phyloP scores from a whole-genome alignment of 2,797 vertebrate species.

The Pangasius krempfi region DNA sequence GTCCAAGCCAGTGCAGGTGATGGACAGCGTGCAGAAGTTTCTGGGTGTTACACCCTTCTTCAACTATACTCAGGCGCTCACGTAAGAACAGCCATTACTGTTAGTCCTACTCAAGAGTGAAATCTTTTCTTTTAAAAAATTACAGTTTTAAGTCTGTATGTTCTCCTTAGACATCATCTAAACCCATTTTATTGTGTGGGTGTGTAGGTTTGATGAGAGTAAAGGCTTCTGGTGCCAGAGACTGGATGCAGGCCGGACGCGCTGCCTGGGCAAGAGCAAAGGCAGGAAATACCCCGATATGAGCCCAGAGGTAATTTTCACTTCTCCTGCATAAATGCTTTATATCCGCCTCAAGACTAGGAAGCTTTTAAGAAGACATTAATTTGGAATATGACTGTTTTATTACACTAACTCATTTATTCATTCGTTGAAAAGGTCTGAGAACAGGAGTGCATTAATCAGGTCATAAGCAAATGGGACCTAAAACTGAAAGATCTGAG shows the following conservation, averaged over 20 bases:
- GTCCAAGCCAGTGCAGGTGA: conserved; percentile 79
- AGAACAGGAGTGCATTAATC: conserved; percentile 9
- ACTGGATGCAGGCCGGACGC: conserved; percentile 82
- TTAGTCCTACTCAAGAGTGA: neutral
- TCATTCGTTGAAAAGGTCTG: conserved; percentile 14
- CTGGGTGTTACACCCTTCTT: conserved; percentile 82
- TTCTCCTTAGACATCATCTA: neutral
- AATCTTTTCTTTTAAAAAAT: too few species aligned
- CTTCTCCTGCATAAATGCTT: conserved; percentile 31
- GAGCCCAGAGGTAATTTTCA: conserved; percentile 74
- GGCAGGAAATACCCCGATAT: conserved; percentile 85
- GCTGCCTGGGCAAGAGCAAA: conserved; percentile 86
- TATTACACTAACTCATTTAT: conserved; percentile 38
- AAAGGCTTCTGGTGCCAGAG: conserved; percentile 88
- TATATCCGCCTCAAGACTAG: conserved; percentile 16
- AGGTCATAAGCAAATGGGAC: conserved; percentile 21
- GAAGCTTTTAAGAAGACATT: conserved; percentile 24
- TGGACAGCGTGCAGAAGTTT: conserved; percentile 87
- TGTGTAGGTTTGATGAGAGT: conserved; percentile 80
- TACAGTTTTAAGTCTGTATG: neutral
- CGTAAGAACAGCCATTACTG: conserved; percentile 64
- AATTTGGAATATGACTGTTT: conserved; percentile 22
- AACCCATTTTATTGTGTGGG: neutral
- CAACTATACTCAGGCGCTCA: conserved; percentile 86
- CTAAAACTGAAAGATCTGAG: neutral